Base-by-base conservation (phyloP, 2,888 invertebrate genomes). In the Drosophila helvetica region DNA sequence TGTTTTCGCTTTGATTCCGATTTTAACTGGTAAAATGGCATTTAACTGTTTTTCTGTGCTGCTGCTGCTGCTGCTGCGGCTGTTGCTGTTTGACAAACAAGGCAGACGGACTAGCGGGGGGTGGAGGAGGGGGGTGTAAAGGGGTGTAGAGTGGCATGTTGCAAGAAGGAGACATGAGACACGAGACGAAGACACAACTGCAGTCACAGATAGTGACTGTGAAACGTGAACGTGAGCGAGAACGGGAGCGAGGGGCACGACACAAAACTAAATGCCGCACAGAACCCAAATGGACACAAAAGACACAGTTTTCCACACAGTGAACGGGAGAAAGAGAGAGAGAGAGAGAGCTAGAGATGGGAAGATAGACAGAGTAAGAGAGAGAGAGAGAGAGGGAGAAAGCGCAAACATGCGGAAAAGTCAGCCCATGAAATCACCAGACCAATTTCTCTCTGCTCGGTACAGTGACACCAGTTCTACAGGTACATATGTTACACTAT, bases 1-100 rank as follows among this genome's bases (percentile, higher is more conserved):
- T 89, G 89, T 89, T 90, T 90, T 89, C 90, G 90, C 89, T 87
- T 87, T 89, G 90, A 89, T 86, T 90, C 87, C 80, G 88, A 88
- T 86, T 71, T 89, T 89, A 86, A 89, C 85, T 85, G 87, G 87
- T 88, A 88, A 85, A 86, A 87, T 87, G 87, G 85, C 89, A 86
- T 86, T 86, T 89, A 86, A 86, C 90, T 87, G 89, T 83, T 84
- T 88, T 82, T 80, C 77, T 71, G 71, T 38, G 38, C 15, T 38
- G 38, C 38, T n/a, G 30, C 30, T 1, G 30, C 30, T 3, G 30
- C 30, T 3, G 15, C 33, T 5, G 33, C 30, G 10, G 30, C 33
- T 38, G 71, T 64, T 73, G 73, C 71, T 71, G 52, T 89, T 90
- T 88, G 89, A 87, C 87, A 87, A 89, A 87, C 89, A 88, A 80